Evolutionary conservation across 2,888 invertebrate species (phyloP).

Genomic region (Acholoe squamosa): DNA sequence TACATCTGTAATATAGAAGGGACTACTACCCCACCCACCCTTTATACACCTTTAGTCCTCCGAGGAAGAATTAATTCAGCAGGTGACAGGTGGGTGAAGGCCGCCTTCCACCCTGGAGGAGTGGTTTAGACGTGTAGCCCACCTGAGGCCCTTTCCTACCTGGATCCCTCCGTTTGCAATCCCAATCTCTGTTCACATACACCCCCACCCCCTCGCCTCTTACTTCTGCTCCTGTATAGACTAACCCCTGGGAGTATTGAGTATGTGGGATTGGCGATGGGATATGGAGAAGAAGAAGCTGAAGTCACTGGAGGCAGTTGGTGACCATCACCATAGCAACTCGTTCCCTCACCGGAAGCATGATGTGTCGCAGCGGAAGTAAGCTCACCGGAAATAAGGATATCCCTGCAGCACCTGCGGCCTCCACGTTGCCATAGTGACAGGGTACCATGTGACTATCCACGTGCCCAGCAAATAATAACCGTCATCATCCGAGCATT

Average conservation of each 20-base stretch:
- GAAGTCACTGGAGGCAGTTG: conserved; percentile 22
- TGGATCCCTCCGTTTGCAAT: not conserved
- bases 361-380: conserved; percentile 34
- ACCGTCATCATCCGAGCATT: conserved; percentile 34
- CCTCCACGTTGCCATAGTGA: conserved; percentile 9
- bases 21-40: too few species aligned
- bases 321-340: conserved; percentile 42
- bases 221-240: not conserved
- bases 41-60: too few species aligned
- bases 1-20: too few species aligned
- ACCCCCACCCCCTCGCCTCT: not conserved
- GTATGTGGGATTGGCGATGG: not conserved
- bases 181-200: not conserved
- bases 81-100: not conserved
- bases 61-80: not conserved
- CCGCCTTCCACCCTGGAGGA: conserved; percentile 26
- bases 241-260: not conserved
- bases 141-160: conserved; percentile 25
- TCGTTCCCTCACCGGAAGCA: not conserved
- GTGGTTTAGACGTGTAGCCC: not conserved
- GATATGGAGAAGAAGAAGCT: not conserved
- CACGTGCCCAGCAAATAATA: not conserved
- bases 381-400: conserved; percentile 51
- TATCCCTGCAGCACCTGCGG: conserved; percentile 30
- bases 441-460: conserved; percentile 6